Conservation (phyloP, 1,140 invertebrate genomes). For the Papilio helenus region DNA sequence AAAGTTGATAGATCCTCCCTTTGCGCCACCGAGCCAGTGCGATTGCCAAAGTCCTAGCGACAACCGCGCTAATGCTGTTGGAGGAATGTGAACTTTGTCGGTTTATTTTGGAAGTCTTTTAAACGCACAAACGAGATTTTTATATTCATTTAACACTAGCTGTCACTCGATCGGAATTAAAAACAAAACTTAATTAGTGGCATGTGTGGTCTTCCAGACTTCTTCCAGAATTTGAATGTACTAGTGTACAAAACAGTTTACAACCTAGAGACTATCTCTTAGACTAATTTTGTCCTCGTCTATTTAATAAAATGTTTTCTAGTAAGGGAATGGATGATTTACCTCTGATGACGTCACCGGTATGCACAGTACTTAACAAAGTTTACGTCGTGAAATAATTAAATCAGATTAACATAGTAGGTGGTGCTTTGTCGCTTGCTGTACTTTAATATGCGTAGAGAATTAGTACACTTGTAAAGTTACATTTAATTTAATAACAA, state of each 20-base stretch:
- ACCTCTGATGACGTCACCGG: too few species aligned
- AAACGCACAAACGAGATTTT: neutral
- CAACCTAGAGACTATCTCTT: too few species aligned
- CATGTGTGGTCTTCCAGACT: too few species aligned
- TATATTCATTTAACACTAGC: neutral
- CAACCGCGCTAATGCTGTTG: slow-evolving; percentile 7
- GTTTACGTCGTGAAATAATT: neutral
- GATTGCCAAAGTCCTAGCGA: slow-evolving; percentile 1
- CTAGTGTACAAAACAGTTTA: too few species aligned
- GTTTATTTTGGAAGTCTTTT: neutral
- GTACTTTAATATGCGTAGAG: neutral
- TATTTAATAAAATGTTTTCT: too few species aligned
- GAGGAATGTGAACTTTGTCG: neutral
- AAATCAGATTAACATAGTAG: neutral
- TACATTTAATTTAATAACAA: neutral
- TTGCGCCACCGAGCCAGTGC: slow-evolving; percentile 37
- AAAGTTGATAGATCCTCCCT: slow-evolving; percentile 64
- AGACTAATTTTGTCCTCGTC: too few species aligned
- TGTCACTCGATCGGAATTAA: too few species aligned
- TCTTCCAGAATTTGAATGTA: neutral
- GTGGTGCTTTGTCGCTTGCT: neutral
- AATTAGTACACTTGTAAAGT: neutral
- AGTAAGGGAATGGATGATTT: too few species aligned
- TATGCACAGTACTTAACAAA: too few species aligned
- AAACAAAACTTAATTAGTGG: too few species aligned